These are phyloP conservation scores for Mythimna albipuncta DNA, from an alignment of 2,888 invertebrate genomes.

Conservation along the genomic window DNA sequence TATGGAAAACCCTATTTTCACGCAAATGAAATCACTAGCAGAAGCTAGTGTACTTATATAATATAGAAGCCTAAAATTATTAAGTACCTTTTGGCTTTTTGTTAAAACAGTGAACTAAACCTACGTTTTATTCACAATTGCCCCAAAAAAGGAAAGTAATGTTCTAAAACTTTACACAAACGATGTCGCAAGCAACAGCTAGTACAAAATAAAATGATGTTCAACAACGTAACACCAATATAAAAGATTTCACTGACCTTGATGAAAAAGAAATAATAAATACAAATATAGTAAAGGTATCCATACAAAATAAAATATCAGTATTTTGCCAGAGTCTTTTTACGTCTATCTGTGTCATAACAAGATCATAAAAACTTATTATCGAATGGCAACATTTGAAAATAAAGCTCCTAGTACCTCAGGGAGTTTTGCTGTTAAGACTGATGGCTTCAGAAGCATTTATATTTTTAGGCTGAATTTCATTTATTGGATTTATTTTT, in stretches of 20 bases:
- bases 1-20: no score
- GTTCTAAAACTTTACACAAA: no score
- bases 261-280: constrained; percentile 13
- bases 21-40: no score
- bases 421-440: constrained; percentile 26
- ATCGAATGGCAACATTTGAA: constrained; percentile 46
- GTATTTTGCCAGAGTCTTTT: constrained; percentile 43
- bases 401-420: constrained; percentile 36
- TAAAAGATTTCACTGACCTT: background rate
- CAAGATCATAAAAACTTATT: constrained; percentile 60
- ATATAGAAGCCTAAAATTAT: no score
- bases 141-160: no score
- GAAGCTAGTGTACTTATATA: no score
- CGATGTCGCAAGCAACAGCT: no score
- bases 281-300: constrained; percentile 3
- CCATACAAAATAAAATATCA: constrained; percentile 33
- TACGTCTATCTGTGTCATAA: constrained; percentile 54
- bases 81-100: no score
- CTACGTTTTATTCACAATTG: no score
- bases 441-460: constrained; percentile 12
- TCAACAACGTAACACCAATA: background rate
- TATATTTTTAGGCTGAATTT: constrained; percentile 22
- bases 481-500: constrained; percentile 7
- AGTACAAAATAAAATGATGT: no score
- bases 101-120: no score